phyloP scores from a whole-genome alignment of 2,797 vertebrate genomes.

The Diceros bicornis region DNA sequence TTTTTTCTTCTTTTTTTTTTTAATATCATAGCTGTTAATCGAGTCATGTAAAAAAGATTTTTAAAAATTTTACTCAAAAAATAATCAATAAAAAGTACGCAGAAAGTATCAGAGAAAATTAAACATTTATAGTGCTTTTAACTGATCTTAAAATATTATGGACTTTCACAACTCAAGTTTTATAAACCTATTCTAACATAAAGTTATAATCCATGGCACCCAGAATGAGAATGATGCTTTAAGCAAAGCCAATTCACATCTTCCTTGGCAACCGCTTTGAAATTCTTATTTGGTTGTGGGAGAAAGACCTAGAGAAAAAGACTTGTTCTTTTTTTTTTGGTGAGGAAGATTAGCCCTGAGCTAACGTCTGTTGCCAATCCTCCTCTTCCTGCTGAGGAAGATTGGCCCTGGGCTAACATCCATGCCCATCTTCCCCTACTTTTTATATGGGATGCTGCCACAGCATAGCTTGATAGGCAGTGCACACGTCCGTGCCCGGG shows the following conservation, averaged over 20 bases:
- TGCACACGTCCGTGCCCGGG: too few relatives aligned
- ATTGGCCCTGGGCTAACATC: too few relatives aligned
- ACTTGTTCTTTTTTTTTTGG: background rate
- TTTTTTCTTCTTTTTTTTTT: background rate
- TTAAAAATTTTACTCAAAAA: background rate
- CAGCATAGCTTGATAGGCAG: too few relatives aligned
- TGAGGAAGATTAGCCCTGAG: too few relatives aligned
- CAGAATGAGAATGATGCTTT: slow-evolving; percentile 17
- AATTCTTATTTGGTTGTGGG: slow-evolving; percentile 32
- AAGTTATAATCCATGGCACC: background rate
- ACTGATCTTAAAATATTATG: slow-evolving; percentile 7
- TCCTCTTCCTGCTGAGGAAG: too few relatives aligned
- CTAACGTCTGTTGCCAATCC: too few relatives aligned
- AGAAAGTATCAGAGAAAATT: slow-evolving; percentile 30
- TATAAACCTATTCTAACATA: background rate
- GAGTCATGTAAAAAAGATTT: background rate
- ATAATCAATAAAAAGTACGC: background rate
- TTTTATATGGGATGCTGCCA: too few relatives aligned
- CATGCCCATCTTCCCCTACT: too few relatives aligned
- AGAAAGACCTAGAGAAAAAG: background rate
- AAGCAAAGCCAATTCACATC: background rate
- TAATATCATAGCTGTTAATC: background rate
- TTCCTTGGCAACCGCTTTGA: background rate
- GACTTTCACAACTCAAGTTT: background rate
- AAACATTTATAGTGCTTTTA: slow-evolving; percentile 44